Evolutionary conservation across 2,797 vertebrate genomes (phyloP).

Genomic region (Rhadinocentrus ornatus): DNA sequence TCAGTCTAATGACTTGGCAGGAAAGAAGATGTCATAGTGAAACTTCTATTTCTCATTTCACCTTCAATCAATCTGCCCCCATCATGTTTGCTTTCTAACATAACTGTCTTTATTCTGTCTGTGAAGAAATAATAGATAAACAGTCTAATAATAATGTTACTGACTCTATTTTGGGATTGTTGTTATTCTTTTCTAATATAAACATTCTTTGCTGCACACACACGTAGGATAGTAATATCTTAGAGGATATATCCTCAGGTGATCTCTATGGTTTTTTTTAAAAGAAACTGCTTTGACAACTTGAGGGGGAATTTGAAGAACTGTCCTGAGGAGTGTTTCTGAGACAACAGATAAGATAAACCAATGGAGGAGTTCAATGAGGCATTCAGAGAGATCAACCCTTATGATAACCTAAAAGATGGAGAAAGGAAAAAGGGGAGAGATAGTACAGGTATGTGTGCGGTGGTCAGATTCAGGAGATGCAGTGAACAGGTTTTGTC

Average conservation of each 20-base stretch:
- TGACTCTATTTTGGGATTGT: slow-evolving; percentile 18
- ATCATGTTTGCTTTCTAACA: slow-evolving; percentile 10
- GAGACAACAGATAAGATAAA: slow-evolving; percentile 80
- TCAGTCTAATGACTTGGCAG: slow-evolving; percentile 69
- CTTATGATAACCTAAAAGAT: slow-evolving; percentile 70
- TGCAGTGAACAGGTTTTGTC: slow-evolving; percentile 73
- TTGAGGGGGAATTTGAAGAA: slow-evolving; percentile 75
- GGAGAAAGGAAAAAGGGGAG: slow-evolving; percentile 46
- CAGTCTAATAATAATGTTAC: not conserved
- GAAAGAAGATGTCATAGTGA: slow-evolving; percentile 67
- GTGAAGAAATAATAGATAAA: slow-evolving; percentile 13
- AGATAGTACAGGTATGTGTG: slow-evolving; percentile 73
- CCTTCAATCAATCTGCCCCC: slow-evolving; percentile 53
- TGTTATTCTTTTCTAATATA: slow-evolving; percentile 37
- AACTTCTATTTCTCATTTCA: slow-evolving; percentile 73
- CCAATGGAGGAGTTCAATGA: slow-evolving; percentile 75
- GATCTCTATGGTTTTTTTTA: slow-evolving; percentile 31
- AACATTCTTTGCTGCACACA: slow-evolving; percentile 47
- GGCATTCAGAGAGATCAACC: slow-evolving; percentile 73
- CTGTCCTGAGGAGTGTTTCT: slow-evolving; percentile 78
- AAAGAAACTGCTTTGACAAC: slow-evolving; percentile 62
- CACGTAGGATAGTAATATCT: slow-evolving; percentile 37
- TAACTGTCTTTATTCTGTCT: slow-evolving; percentile 6
- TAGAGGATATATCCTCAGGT: slow-evolving; percentile 45
- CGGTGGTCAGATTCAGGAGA: slow-evolving; percentile 77